Conservation (phyloP, 2,888 invertebrate species). For the Cremastobaeus sp. region DNA sequence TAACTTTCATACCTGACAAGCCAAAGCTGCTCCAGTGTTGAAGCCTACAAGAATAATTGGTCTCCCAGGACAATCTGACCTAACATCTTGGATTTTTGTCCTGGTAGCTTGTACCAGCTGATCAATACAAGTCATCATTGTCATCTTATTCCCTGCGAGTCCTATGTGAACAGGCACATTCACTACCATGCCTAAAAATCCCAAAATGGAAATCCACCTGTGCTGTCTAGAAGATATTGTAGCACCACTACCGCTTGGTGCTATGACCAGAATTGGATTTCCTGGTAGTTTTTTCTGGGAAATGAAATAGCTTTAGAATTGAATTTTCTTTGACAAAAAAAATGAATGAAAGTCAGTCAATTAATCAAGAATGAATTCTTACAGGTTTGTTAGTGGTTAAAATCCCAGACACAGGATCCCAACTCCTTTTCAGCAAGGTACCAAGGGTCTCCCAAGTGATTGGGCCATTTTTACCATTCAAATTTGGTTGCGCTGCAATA, state of each 20-base stretch:
- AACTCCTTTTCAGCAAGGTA: slow-evolving; percentile 83
- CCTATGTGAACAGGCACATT: slow-evolving; percentile 81
- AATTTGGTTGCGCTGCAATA: slow-evolving; percentile 80
- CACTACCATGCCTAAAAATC: slow-evolving; percentile 84
- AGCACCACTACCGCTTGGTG: slow-evolving; percentile 80
- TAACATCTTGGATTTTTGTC: slow-evolving; percentile 85
- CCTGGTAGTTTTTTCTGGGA: slow-evolving; percentile 85
- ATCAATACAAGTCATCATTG: slow-evolving; percentile 81
- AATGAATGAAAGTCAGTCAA: too few relatives aligned
- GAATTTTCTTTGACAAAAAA: too few relatives aligned
- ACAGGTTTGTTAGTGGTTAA: slow-evolving; percentile 83
- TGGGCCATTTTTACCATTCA: slow-evolving; percentile 78
- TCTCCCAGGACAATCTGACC: slow-evolving; percentile 83
- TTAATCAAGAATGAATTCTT: slow-evolving; percentile 64
- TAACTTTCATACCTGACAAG: slow-evolving; percentile 81
- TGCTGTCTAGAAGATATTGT: slow-evolving; percentile 81
- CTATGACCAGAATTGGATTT: slow-evolving; percentile 83
- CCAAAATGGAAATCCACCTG: slow-evolving; percentile 85
- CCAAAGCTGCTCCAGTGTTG: slow-evolving; percentile 86
- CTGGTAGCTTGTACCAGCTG: slow-evolving; percentile 84
- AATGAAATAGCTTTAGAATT: too few relatives aligned
- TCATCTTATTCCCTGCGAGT: slow-evolving; percentile 75
- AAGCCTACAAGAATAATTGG: slow-evolving; percentile 88
- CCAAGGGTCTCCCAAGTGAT: slow-evolving; percentile 83
- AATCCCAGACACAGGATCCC: slow-evolving; percentile 85